A percentile compares a stretch with the other conserved stretches of the same genome.
Evolutionary conservation across 2,113 vertebrate genomes (phyloP).

Genomic region (Sitta europaea): DNA sequence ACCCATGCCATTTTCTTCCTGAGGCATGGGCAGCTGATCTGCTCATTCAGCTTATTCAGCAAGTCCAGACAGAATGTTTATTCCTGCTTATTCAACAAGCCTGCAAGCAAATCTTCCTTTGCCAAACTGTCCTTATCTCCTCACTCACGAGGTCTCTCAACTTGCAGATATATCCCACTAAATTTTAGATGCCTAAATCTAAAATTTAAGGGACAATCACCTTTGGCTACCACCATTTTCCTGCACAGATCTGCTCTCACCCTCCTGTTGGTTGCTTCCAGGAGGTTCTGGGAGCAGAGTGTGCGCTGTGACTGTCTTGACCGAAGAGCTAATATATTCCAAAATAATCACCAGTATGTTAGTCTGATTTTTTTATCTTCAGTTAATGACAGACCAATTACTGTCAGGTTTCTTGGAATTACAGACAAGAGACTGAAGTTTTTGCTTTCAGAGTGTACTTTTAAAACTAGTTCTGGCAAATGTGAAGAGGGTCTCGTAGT

Average conservation of each 20-base stretch:
- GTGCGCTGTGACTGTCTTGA: neutral
- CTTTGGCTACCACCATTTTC: neutral
- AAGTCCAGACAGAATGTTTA: neutral
- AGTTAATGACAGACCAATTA: neutral
- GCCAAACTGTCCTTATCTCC: neutral
- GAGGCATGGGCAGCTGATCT: neutral
- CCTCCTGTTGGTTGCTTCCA: neutral
- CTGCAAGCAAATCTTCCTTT: neutral
- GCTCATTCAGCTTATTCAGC: neutral
- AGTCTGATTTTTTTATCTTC: neutral
- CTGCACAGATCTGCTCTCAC: neutral
- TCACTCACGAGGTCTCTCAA: neutral
- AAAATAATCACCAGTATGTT: neutral
- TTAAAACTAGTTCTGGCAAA: neutral
- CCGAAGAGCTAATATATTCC: neutral
- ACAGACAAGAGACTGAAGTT: neutral
- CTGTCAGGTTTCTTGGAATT: neutral
- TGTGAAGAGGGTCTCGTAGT: fast-evolving
- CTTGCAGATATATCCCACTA: neutral
- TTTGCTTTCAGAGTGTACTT: neutral
- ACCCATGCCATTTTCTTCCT: neutral
- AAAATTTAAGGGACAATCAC: neutral
- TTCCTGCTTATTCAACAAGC: neutral
- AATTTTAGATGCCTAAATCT: neutral
- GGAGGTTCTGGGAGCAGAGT: neutral